Base-by-base conservation (phyloP, 2,113 vertebrate genomes). In the Eptesicus fuscus region DNA sequence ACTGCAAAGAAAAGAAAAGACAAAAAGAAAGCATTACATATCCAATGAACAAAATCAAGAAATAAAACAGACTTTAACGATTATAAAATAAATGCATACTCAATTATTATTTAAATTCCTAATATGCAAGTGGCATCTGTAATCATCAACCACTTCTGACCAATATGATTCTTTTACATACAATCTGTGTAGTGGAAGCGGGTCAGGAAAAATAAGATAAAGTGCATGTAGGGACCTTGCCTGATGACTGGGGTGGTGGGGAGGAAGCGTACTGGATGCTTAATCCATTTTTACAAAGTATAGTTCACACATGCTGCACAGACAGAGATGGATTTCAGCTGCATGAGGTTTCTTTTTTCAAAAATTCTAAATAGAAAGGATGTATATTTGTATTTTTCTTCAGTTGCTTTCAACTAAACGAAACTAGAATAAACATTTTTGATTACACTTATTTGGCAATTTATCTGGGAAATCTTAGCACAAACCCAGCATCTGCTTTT, bases 1-100 rank as follows among this genome's bases (percentile, higher is more conserved):
- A 96, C 98, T 98, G 93, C 40, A 87, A 42, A 70, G 53, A 71
- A 59, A 96, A 97, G 63, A 98, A 67, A 95, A 79, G 4, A 78
- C 42, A 59, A 67, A 88, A 71, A 87, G 17, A 86, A 83, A 35
- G 96, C 30, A 71, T 40, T 53, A 86, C 85, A 69, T 77, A 53
- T 93, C 42, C 78, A 84, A 92, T 89, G 90, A 95, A 95, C 14
- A 78, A 95, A 95, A 83, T 10, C 47, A 12, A 82, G 0, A 65
- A 77, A 93, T 5, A 28, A 79, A 77, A n/a, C 18, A 42, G 17
- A 6, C 9, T 37, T 40, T 47, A 67, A 5, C 63, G 42, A 85
- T 30, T 20, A 10, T 25, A 63, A 86, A 85, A 91, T 22, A 85
- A 87, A 88, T 12, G 13, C 7, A 51, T 4, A 35, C 18, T 86